phyloP scores from a whole-genome alignment of 2,113 vertebrate genomes.

The Colistium nudipinnis region DNA sequence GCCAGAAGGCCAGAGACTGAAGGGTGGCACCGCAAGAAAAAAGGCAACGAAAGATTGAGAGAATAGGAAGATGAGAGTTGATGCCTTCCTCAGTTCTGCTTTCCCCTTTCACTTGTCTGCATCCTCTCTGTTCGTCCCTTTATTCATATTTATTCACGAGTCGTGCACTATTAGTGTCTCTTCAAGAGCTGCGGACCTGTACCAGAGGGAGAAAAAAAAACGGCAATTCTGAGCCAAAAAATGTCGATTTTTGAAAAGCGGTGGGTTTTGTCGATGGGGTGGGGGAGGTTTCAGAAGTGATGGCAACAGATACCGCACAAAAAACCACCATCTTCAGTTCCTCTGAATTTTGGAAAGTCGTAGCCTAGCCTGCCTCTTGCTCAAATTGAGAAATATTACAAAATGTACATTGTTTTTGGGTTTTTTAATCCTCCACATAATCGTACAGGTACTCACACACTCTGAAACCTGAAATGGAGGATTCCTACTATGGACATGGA shows the following conservation, averaged over 20 bases:
- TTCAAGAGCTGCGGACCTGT: neutral
- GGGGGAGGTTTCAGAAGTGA: neutral
- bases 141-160: slow-evolving; percentile 17
- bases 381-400: no score
- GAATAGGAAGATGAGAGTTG: slow-evolving; percentile 10
- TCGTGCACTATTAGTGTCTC: slow-evolving; percentile 22
- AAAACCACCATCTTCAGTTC: neutral
- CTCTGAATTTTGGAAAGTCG: neutral
- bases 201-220: neutral
- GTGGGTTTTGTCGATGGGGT: neutral
- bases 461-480: neutral
- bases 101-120: neutral
- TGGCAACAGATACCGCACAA: no score
- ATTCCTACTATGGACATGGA: no score
- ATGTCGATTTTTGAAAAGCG: neutral
- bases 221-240: neutral
- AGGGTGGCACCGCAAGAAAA: neutral
- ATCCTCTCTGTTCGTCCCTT: slow-evolving; percentile 1
- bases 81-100: neutral
- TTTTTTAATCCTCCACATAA: no score
- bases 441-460: no score
- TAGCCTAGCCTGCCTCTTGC: no score
- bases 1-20: slow-evolving; percentile 5
- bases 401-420: no score
- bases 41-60: neutral